Evolutionary conservation across 2,888 invertebrate species (phyloP), one percentile per base, ranked within the genome.

Genomic region (Napeogenes inachia): DNA sequence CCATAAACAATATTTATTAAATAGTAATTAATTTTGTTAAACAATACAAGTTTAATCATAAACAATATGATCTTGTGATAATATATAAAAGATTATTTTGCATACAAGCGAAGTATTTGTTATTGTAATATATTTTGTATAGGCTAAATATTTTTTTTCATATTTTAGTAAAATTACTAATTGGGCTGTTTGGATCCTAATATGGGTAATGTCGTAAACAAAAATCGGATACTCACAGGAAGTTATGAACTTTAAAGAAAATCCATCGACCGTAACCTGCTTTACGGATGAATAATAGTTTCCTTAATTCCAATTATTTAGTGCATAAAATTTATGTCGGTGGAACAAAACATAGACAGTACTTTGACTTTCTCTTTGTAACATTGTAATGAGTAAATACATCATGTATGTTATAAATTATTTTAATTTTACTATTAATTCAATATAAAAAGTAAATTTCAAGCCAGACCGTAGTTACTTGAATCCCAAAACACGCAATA

Each of bases 401-500:
- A 56, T 50, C 21, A 53, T 56, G 45, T 54, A 54, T 35, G 54
- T 42, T 64, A 53, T 54, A 42, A 53, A 54, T 62, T 5, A 65
- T 42, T 57, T 64, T 61, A 10, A 42, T 63, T 65, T 57, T 61
- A 61, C 56, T 67, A 57, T 65, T 63, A 58, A 65, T 61, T 50
- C 56, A 33, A 57, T n/a, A 45, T 60, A 63, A 66, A 62, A 66
- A 66, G 30, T 50, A 63, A 63, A 64, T 63, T 64, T 61, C 64
- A 58, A 64, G 62, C 66, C 63, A 65, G 60, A 64, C 63, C 64
- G 64, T 58, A 64, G 61, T 54, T 60, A 57, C 55, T 64, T 64
- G 56, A 54, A 67, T 64, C 72, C 80, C 76, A 78, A 84, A 85
- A 81, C 85, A 86, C 85, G 85, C 85, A 77, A 85, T 73, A 75